Evolutionary conservation across 2,797 vertebrate species (phyloP), one percentile per base, ranked within the genome.

Genomic region (Catamblyrhynchus diadema): DNA sequence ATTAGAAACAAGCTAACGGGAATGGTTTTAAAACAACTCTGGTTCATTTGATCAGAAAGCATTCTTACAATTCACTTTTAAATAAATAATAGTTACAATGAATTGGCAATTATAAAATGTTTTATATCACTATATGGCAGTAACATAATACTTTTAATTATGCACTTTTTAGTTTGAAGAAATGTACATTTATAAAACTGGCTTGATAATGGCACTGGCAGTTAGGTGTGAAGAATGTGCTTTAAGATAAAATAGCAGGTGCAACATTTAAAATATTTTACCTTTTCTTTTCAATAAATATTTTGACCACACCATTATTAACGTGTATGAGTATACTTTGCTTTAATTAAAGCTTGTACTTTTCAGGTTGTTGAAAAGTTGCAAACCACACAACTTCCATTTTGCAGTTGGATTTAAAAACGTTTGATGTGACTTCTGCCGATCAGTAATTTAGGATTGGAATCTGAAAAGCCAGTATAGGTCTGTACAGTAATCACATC

Each of bases 51-150:
- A 97, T 98, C 96, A 95, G 96, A 98, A 97, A 96, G 96, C 94
- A 97, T 97, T 97, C 95, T 98, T 97, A 97, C 91, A 98, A 97
- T 97, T 97, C 93, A 97, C 86, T 97, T 97, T 97, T 96, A 97
- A 98, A 98, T 98, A 98, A 98, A 98, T 98, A 98, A 97, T 94
- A 98, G 97, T 97, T 98, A 98, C 96, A 98, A 97, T 97, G 97
- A 97, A 95, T 98, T 98, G 98, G 98, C 98, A 98, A 98, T 97
- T 97, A 98, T 96, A 98, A 98, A 98, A 95, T 95, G 97, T 96
- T 98, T 97, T 94, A 97, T 96, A 97, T 97, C 97, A 97, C 96
- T 98, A 96, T 97, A 97, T 96, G 96, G 97, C 98, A 98, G 97
- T 97, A 98, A 98, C 95, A 86, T 97, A 98, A 98, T 98, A 98